A percentile compares a stretch with the other conserved stretches of the same genome.
Evolutionary conservation across 2,113 vertebrate genomes (phyloP).

Genomic region (Lagopus leucura): DNA sequence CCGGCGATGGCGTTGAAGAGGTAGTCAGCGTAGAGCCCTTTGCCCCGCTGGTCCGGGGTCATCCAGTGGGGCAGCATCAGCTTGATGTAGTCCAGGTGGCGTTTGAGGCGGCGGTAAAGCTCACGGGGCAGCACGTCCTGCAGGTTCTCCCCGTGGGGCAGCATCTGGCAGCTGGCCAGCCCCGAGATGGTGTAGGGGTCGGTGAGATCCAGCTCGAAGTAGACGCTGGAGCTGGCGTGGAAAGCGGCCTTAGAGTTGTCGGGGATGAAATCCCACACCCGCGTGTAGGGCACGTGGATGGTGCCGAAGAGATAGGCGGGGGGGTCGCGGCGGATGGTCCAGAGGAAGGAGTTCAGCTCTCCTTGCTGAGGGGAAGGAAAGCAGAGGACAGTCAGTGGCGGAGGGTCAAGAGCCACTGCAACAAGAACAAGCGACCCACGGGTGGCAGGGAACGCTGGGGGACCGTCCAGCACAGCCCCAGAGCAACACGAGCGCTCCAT

Average conservation of each 20-base stretch:
- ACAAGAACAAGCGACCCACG: no score
- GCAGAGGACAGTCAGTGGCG: neutral
- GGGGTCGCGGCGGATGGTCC: constrained; percentile 87
- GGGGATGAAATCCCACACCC: constrained; percentile 96
- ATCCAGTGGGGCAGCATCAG: constrained; percentile 98
- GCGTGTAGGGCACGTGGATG: constrained; percentile 96
- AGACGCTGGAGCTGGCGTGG: constrained; percentile 87
- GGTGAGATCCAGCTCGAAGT: constrained; percentile 95
- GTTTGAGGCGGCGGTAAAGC: constrained; percentile 94
- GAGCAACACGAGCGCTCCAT: neutral
- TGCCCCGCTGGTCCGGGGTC: constrained; percentile 92
- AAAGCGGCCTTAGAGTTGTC: constrained; percentile 93
- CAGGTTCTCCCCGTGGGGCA: constrained; percentile 94
- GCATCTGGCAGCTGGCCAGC: constrained; percentile 94
- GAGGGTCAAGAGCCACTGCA: neutral
- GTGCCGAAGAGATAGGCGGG: constrained; percentile 96
- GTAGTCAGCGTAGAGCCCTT: constrained; percentile 95
- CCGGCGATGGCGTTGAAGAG: constrained; percentile 96
- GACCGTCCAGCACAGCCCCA: neutral
- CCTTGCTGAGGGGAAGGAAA: constrained; percentile 81
- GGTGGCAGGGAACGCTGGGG: neutral
- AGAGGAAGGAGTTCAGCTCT: constrained; percentile 96
- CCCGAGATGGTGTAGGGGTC: constrained; percentile 95
- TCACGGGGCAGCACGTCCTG: constrained; percentile 92
- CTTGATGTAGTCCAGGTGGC: constrained; percentile 97